Percentiles rank a stretch among this genome's conserved stretches.
phyloP scores from a whole-genome alignment of 2,797 vertebrate species.

The Moxostoma hubbsi region DNA sequence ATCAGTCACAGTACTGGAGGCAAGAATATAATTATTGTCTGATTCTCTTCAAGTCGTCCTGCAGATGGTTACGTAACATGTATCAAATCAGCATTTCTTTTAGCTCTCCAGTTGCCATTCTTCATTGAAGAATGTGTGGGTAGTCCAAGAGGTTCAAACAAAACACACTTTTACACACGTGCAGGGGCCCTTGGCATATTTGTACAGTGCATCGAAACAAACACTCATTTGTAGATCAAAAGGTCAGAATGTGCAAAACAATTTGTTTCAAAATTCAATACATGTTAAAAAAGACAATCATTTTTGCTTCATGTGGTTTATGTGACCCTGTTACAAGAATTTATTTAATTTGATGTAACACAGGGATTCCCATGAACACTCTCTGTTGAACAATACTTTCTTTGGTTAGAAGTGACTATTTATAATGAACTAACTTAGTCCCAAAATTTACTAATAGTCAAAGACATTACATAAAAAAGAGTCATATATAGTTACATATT shows the following conservation, averaged over 20 bases:
- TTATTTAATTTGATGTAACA: background rate
- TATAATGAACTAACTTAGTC: background rate
- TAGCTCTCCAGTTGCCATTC: conserved; percentile 25
- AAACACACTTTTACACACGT: background rate
- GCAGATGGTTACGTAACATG: conserved; percentile 39
- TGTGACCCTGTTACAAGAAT: conserved; percentile 2
- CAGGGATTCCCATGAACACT: background rate
- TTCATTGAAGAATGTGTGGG: conserved; percentile 6
- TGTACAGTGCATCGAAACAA: background rate
- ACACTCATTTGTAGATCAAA: background rate
- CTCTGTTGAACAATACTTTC: background rate
- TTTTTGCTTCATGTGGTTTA: background rate
- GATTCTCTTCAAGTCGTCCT: conserved; percentile 40
- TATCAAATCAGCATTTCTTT: conserved; percentile 49
- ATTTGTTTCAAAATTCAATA: conserved; percentile 23
- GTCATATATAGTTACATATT: background rate
- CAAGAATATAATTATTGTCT: conserved; percentile 57
- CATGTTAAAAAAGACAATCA: background rate
- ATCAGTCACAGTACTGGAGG: conserved; percentile 50
- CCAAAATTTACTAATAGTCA: background rate
- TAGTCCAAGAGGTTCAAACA: background rate
- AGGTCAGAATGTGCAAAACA: background rate
- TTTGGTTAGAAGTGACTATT: conserved; percentile 4
- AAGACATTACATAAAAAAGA: background rate
- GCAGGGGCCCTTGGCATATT: background rate